Evolutionary conservation across 2,797 vertebrate species (phyloP).

Genomic region (Cirrhinus molitorella): DNA sequence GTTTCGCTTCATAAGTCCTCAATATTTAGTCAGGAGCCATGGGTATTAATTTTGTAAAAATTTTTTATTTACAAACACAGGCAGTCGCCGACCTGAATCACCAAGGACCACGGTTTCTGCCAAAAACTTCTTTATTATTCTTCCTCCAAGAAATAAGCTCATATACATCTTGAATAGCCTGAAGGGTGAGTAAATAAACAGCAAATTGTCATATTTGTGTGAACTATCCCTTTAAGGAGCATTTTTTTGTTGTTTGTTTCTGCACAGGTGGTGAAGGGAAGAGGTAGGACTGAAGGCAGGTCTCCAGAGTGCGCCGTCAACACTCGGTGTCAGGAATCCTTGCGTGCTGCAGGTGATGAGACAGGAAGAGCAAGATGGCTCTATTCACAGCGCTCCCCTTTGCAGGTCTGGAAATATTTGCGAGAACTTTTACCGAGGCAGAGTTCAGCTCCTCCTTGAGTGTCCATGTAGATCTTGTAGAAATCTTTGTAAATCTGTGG

Average conservation of each 20-base stretch:
- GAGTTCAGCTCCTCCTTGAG: conserved; percentile 5
- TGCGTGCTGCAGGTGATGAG: conserved; percentile 17
- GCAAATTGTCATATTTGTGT: neutral
- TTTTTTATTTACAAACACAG: neutral
- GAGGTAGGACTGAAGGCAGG: conserved; percentile 11
- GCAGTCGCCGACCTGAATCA: neutral
- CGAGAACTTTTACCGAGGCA: neutral
- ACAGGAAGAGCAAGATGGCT: conserved; percentile 24
- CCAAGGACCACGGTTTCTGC: neutral
- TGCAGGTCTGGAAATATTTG: conserved; percentile 14
- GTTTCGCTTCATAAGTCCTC: neutral
- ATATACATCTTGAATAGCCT: neutral
- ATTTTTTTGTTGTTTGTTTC: conserved; percentile 54
- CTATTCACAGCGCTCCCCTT: conserved; percentile 15
- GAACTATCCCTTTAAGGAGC: conserved; percentile 25
- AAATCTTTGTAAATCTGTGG: conserved; percentile 54
- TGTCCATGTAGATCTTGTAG: conserved; percentile 39
- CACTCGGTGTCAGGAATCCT: conserved; percentile 18
- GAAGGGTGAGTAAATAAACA: neutral
- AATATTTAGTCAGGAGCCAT: neutral
- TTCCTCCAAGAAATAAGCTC: too few species aligned
- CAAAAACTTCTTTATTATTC: neutral
- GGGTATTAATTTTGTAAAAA: neutral
- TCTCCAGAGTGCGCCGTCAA: conserved; percentile 23
- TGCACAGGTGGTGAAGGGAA: conserved; percentile 53